Conservation (phyloP, 1,140 invertebrate genomes). For the Maniola jurtina region DNA sequence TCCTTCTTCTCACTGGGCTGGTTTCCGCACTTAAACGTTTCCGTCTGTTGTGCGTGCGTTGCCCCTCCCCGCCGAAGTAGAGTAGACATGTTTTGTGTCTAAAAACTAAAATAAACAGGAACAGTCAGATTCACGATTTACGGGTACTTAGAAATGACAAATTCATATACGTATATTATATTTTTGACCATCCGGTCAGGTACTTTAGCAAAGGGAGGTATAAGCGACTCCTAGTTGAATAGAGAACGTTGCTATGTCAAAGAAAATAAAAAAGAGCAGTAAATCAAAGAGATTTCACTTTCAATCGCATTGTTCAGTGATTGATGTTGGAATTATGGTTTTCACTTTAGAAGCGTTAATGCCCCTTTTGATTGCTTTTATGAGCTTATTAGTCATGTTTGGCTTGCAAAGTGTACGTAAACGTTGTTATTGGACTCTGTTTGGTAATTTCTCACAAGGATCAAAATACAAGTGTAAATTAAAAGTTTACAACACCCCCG, state of each 20-base stretch:
- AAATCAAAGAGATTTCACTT: constrained; percentile 18
- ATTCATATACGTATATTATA: too few relatives aligned
- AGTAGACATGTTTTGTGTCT: too few relatives aligned
- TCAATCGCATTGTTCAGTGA: constrained; percentile 22
- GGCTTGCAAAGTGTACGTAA: neutral
- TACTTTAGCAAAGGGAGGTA: neutral
- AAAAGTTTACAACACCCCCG: too few relatives aligned
- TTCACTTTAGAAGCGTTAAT: constrained; percentile 15
- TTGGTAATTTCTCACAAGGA: neutral
- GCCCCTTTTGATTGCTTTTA: constrained; percentile 21
- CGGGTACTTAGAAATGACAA: too few relatives aligned
- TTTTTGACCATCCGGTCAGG: neutral
- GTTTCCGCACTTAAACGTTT: too few relatives aligned
- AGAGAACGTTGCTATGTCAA: neutral
- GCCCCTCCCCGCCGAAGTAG: too few relatives aligned
- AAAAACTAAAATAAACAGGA: too few relatives aligned
- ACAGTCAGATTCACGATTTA: too few relatives aligned
- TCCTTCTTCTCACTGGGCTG: too few relatives aligned
- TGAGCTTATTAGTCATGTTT: constrained; percentile 26
- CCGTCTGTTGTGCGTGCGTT: too few relatives aligned
- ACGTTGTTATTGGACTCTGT: neutral
- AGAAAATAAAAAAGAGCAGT: constrained; percentile 9
- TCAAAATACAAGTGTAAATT: too few relatives aligned
- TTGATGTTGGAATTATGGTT: constrained; percentile 16
- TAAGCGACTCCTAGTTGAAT: neutral